Evolutionary conservation across 2,797 vertebrate genomes (phyloP).

Genomic region (Eospalax fontanierii): DNA sequence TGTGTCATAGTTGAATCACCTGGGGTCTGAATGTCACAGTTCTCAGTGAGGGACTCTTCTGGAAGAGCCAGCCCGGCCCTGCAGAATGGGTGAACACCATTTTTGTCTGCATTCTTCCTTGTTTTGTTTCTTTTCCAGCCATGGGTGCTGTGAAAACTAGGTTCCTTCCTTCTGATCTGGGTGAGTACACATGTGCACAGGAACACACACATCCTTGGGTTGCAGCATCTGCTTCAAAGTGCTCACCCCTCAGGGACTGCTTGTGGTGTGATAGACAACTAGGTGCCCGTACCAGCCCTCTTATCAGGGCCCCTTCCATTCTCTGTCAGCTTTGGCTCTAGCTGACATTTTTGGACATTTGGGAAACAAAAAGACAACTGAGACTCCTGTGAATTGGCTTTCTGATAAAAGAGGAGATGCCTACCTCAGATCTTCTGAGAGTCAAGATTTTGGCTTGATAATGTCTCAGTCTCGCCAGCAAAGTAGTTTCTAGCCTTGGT

Average conservation of each 20-base stretch:
- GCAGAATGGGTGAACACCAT: no score
- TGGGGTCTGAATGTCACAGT: neutral
- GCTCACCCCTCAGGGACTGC: conserved; percentile 83
- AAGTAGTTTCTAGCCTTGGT: conserved; percentile 95
- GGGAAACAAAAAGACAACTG: conserved; percentile 92
- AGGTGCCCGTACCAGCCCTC: conserved; percentile 93
- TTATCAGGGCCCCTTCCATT: conserved; percentile 91
- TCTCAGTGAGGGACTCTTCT: no score
- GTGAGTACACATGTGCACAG: conserved; percentile 84
- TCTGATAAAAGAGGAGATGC: conserved; percentile 94
- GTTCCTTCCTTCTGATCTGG: conserved; percentile 90
- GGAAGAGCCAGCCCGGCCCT: neutral
- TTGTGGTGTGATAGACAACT: conserved; percentile 89
- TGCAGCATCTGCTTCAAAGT: conserved; percentile 84
- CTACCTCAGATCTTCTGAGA: conserved; percentile 93
- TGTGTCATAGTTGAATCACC: neutral
- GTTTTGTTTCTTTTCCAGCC: neutral
- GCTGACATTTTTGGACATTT: conserved; percentile 90
- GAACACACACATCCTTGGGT: conserved; percentile 88
- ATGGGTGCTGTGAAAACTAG: neutral
- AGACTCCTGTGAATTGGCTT: no score
- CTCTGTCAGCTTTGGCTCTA: conserved; percentile 82
- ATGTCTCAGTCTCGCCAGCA: conserved; percentile 91
- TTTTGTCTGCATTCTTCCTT: conserved; percentile 22
- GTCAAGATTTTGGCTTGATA: conserved; percentile 91